A percentile compares a stretch with the other conserved stretches of the same genome.
These are phyloP conservation scores for Tinamus major DNA, from an alignment of 2,797 vertebrate species.

Conservation along the genomic window DNA sequence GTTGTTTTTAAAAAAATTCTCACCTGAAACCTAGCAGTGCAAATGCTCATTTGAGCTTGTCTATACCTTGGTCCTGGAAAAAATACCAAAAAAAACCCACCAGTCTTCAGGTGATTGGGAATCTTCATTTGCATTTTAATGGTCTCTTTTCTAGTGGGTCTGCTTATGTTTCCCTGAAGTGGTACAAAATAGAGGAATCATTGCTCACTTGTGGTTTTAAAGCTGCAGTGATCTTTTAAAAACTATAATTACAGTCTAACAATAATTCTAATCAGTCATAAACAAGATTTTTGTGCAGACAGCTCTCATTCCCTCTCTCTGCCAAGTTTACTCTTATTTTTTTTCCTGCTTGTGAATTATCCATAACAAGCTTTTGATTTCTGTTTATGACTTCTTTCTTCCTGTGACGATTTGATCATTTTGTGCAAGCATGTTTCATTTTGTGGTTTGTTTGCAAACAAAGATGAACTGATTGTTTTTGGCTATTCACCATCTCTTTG, in stretches of 20 bases:
- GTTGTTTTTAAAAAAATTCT: background rate
- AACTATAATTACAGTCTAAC: background rate
- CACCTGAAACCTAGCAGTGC: background rate
- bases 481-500: background rate
- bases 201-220: constrained; percentile 16
- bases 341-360: background rate
- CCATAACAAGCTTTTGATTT: background rate
- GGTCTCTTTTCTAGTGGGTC: background rate
- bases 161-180: constrained; percentile 45
- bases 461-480: background rate
- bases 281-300: background rate
- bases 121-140: constrained; percentile 55
- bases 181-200: background rate
- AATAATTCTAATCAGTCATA: background rate
- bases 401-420: background rate
- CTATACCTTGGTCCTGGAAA: background rate
- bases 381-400: background rate
- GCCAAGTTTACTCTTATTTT: too few species aligned
- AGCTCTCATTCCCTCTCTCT: too few species aligned
- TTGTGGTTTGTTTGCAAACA: background rate
- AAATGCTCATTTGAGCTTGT: background rate
- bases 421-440: background rate
- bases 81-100: background rate
- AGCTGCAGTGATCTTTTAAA: background rate
- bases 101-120: constrained; percentile 3